These are phyloP conservation scores for Idaea straminata DNA, from an alignment of 2,888 invertebrate species.

Conservation along the genomic window DNA sequence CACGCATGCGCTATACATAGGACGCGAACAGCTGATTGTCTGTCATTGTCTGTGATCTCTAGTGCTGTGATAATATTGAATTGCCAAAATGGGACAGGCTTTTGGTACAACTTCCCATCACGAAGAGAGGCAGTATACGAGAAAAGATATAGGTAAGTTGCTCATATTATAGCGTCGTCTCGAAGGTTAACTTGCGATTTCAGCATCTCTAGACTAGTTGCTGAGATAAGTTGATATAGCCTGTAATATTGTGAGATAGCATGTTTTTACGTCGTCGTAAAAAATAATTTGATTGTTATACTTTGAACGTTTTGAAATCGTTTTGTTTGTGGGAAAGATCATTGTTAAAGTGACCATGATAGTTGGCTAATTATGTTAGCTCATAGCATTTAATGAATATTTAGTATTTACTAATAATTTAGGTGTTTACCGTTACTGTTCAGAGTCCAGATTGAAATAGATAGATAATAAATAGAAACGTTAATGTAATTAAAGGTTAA, in stretches of 20 bases:
- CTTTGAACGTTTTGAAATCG: background rate
- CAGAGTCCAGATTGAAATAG: background rate
- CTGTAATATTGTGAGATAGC: background rate
- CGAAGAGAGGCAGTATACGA: constrained; percentile 66
- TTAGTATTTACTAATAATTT: background rate
- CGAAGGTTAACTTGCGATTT: background rate
- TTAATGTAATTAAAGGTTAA: background rate
- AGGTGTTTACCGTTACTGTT: background rate
- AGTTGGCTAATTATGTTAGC: background rate
- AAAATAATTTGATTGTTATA: background rate
- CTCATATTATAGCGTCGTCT: background rate
- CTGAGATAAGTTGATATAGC: background rate
- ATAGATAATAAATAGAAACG: background rate
- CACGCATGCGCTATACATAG: constrained; percentile 56
- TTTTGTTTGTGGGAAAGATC: background rate
- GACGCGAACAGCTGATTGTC: constrained; percentile 55
- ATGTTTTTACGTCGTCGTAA: background rate
- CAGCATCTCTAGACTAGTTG: background rate
- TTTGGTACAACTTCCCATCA: constrained; percentile 74
- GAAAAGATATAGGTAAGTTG: constrained; percentile 72
- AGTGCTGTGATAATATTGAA: constrained; percentile 49
- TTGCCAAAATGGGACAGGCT: constrained; percentile 68
- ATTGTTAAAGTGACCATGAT: background rate
- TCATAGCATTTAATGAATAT: background rate
- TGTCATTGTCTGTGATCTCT: constrained; percentile 47